phyloP scores from a whole-genome alignment of 2,797 vertebrate species.

The Paguma larvata region DNA sequence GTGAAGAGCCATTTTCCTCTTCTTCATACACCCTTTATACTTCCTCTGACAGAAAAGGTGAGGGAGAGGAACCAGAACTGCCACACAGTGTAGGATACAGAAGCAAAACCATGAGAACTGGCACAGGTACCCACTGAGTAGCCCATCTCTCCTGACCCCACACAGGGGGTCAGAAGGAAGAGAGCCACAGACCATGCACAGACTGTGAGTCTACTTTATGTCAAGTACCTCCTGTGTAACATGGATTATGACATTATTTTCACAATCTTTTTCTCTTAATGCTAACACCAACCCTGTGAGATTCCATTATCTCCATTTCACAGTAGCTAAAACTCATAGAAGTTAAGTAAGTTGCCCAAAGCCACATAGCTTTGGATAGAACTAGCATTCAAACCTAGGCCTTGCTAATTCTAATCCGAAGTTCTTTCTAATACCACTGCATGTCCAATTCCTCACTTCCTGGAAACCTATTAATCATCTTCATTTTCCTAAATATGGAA shows the following conservation, averaged over 20 bases:
- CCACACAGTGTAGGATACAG: background rate
- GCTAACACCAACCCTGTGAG: background rate
- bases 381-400: conserved; percentile 3
- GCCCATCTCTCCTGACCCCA: background rate
- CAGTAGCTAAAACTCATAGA: conserved; percentile 39
- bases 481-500: background rate
- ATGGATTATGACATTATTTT: background rate
- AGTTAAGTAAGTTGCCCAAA: conserved; percentile 26
- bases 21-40: background rate
- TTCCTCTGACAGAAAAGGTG: background rate
- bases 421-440: background rate
- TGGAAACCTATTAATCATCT: background rate
- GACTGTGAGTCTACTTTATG: background rate
- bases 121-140: background rate
- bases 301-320: background rate
- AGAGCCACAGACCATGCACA: background rate
- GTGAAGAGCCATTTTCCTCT: background rate
- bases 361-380: background rate
- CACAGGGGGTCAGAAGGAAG: background rate
- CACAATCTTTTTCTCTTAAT: conserved; percentile 24
- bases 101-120: background rate
- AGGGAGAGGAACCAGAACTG: background rate
- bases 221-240: conserved; percentile 16
- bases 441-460: conserved; percentile 53
- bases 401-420: conserved; percentile 33